These are phyloP conservation scores for Epinephelus fuscoguttatus DNA, from an alignment of 2,113 vertebrate genomes.

Conservation along the genomic window DNA sequence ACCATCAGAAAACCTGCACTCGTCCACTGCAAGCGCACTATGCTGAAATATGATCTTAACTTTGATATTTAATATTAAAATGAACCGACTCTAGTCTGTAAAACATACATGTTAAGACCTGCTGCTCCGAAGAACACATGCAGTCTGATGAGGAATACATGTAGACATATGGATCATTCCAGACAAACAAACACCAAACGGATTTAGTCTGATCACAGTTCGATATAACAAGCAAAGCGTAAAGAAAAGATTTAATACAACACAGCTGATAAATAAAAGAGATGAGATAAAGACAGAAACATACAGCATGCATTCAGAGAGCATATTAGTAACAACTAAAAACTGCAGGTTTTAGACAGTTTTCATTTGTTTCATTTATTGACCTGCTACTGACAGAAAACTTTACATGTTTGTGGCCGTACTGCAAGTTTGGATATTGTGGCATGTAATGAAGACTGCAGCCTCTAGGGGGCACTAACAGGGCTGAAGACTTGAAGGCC, in stretches of 20 bases:
- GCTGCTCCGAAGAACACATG: slow-evolving; percentile 18
- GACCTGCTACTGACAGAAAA: too few relatives aligned
- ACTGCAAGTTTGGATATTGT: too few relatives aligned
- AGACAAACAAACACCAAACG: neutral
- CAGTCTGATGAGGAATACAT: neutral
- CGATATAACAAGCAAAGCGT: neutral
- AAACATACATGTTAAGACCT: neutral
- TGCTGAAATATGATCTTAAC: neutral
- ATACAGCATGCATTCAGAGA: neutral
- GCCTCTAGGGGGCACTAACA: too few relatives aligned
- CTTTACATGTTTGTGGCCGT: too few relatives aligned
- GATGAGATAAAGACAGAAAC: neutral
- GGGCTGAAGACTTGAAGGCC: too few relatives aligned
- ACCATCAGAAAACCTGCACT: too few relatives aligned
- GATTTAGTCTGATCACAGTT: neutral
- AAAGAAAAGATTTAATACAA: neutral
- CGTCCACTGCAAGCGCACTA: too few relatives aligned
- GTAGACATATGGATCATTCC: neutral
- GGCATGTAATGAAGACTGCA: too few relatives aligned
- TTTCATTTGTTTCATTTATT: neutral
- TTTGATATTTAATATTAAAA: neutral
- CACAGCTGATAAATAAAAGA: neutral
- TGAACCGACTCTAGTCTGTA: too few relatives aligned
- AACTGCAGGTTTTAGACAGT: neutral
- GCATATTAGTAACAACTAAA: neutral